phyloP scores from a whole-genome alignment of 2,888 invertebrate species.

The Mallateleia sp. region DNA sequence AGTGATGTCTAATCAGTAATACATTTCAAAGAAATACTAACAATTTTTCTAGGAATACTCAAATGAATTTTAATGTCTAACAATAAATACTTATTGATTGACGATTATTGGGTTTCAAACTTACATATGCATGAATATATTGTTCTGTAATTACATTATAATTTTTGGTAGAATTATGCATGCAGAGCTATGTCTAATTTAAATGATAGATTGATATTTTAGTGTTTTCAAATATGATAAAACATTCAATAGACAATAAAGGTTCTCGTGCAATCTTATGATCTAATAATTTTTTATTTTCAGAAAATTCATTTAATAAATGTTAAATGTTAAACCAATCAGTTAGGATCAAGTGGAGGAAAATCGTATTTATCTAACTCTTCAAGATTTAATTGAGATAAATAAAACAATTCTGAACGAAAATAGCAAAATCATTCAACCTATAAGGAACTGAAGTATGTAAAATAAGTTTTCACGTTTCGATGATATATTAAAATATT shows the following conservation, averaged over 20 bases:
- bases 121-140: not conserved
- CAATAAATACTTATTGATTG: slow-evolving; percentile 15
- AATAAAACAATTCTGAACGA: too few species aligned
- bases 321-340: too few species aligned
- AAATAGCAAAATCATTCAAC: too few species aligned
- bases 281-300: not conserved
- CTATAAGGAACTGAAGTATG: too few species aligned
- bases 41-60: not conserved
- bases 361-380: too few species aligned
- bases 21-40: too few species aligned
- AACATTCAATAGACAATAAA: slow-evolving; percentile 20
- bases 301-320: too few species aligned
- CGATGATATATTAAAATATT: too few species aligned
- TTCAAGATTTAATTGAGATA: too few species aligned
- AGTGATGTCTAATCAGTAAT: too few species aligned
- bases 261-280: slow-evolving; percentile 25
- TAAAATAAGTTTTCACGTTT: too few species aligned
- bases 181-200: slow-evolving; percentile 14
- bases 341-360: too few species aligned
- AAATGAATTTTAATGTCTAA: not conserved
- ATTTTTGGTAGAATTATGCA: slow-evolving; percentile 16
- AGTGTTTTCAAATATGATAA: slow-evolving; percentile 6
- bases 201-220: slow-evolving; percentile 37
- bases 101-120: slow-evolving; percentile 11
- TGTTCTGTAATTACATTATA: not conserved